A percentile compares a stretch with the other conserved stretches of the same genome.
Evolutionary conservation across 2,888 invertebrate species (phyloP).

Genomic region (Pollenia angustigena): DNA sequence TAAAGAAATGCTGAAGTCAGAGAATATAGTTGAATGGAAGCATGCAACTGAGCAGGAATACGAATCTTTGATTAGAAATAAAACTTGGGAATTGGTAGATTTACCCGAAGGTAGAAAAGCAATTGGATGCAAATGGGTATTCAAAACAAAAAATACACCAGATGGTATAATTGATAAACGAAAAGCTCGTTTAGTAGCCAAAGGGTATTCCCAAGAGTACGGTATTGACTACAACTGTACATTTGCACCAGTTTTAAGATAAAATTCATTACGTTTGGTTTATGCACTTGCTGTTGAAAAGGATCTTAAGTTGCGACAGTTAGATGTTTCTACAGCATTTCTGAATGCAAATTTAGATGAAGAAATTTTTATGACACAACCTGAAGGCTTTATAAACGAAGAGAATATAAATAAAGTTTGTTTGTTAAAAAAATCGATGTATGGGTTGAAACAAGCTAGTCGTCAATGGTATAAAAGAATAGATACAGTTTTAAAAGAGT

Average conservation of each 20-base stretch:
- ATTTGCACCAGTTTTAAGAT: not conserved
- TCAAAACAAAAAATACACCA: too few species aligned
- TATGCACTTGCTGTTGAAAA: too few species aligned
- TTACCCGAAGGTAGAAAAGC: not conserved
- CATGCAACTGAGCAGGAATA: too few species aligned
- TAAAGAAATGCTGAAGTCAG: too few species aligned
- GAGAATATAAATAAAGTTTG: not conserved
- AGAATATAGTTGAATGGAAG: too few species aligned
- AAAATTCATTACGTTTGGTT: conserved; percentile 8
- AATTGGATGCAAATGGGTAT: too few species aligned
- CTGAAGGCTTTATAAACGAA: not conserved
- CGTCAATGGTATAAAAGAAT: not conserved
- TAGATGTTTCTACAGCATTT: too few species aligned
- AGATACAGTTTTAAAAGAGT: too few species aligned
- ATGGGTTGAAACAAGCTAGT: not conserved
- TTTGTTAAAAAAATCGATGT: not conserved
- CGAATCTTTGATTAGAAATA: too few species aligned
- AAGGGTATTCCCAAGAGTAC: not conserved
- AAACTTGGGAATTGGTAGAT: too few species aligned
- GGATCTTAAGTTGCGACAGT: too few species aligned
- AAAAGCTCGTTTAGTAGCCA: too few species aligned
- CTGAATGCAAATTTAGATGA: not conserved
- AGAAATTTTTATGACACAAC: not conserved
- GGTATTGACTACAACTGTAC: not conserved
- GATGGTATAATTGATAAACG: not conserved